Conservation (phyloP, 2,888 invertebrate species). For the Charanyca ferruginea region DNA sequence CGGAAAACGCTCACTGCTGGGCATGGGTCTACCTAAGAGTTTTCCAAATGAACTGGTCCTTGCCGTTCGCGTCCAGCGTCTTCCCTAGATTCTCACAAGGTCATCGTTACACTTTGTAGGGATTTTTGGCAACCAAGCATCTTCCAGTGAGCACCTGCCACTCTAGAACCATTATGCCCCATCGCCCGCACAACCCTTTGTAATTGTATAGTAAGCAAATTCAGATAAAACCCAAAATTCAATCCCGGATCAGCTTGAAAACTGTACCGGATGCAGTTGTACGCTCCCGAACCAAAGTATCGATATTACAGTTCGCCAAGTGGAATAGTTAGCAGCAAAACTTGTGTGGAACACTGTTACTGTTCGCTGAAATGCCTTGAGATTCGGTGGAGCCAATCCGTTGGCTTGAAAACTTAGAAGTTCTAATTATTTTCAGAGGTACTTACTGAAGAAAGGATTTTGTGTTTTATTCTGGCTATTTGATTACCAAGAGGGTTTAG, state of each 20-base stretch:
- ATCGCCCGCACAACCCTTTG: too few species aligned
- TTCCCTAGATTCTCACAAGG: too few species aligned
- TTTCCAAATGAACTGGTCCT: too few species aligned
- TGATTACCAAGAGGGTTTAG: slow-evolving; percentile 20
- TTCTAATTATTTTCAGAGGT: slow-evolving; percentile 47
- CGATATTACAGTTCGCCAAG: slow-evolving; percentile 40
- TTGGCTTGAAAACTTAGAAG: slow-evolving; percentile 21
- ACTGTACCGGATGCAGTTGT: slow-evolving; percentile 33
- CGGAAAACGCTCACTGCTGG: too few species aligned
- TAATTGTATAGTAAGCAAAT: slow-evolving; percentile 4
- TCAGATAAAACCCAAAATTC: slow-evolving; percentile 13
- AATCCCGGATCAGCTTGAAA: slow-evolving; percentile 17
- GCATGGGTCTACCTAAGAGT: too few species aligned
- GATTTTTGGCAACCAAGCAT: too few species aligned
- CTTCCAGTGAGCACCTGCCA: too few species aligned
- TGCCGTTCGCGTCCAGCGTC: too few species aligned
- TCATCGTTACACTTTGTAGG: too few species aligned
- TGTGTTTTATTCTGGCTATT: slow-evolving; percentile 26
- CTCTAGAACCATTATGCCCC: too few species aligned
- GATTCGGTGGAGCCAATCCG: slow-evolving; percentile 48
- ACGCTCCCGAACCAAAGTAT: slow-evolving; percentile 43
- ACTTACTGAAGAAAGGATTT: slow-evolving; percentile 23
- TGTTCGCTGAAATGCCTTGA: slow-evolving; percentile 30
- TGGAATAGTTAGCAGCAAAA: slow-evolving; percentile 54
- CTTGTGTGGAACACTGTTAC: slow-evolving; percentile 46